Evolutionary conservation across 2,113 vertebrate species (phyloP).

Genomic region (Bagarius yarrelli): DNA sequence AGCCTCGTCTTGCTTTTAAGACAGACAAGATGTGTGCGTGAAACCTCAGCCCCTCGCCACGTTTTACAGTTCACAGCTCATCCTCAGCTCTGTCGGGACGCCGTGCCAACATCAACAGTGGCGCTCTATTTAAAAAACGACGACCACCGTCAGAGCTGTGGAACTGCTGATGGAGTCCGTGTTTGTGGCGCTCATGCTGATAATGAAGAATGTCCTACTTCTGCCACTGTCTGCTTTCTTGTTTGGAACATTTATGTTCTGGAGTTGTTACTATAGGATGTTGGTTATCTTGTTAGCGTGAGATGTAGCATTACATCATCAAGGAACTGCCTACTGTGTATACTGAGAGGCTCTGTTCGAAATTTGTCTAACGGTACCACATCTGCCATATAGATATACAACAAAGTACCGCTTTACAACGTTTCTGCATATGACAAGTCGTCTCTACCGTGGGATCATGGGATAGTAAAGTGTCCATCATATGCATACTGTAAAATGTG

Average conservation of each 20-base stretch:
- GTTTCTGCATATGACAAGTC: no score
- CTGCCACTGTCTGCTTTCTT: neutral
- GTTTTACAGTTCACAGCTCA: slow-evolving; percentile 21
- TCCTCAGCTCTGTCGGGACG: neutral
- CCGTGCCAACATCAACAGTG: slow-evolving; percentile 16
- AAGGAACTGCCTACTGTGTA: no score
- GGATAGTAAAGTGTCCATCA: no score
- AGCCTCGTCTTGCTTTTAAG: neutral
- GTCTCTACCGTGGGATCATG: no score
- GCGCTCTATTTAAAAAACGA: neutral
- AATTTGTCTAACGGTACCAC: no score
- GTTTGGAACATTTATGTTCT: neutral
- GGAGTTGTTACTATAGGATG: neutral
- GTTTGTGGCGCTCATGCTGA: neutral
- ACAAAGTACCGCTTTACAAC: no score
- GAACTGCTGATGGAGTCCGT: neutral
- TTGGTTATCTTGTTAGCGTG: neutral
- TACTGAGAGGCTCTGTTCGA: no score
- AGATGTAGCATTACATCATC: no score
- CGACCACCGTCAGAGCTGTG: neutral
- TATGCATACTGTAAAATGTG: no score
- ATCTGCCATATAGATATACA: no score
- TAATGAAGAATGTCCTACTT: neutral
- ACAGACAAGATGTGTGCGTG: neutral
- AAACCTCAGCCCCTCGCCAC: slow-evolving; percentile 46